These are phyloP conservation scores for Etheostoma cragini DNA, from an alignment of 2,113 vertebrate genomes.

Conservation along the genomic window DNA sequence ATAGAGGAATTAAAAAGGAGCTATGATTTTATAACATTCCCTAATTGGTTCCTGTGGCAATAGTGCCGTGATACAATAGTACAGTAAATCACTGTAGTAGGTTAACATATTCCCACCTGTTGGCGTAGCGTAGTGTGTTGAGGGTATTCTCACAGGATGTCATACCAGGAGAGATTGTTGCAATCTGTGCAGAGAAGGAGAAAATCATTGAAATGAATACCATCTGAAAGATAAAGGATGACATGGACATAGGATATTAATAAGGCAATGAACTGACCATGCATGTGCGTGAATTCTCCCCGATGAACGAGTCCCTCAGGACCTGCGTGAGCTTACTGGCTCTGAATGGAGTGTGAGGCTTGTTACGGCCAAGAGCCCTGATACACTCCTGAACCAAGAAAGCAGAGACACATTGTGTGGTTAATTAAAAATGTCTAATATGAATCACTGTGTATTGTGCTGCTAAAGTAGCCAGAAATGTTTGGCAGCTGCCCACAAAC, in stretches of 20 bases:
- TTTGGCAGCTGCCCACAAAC: conserved; percentile 73
- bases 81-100: background rate
- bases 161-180: conserved; percentile 98
- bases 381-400: conserved; percentile 91
- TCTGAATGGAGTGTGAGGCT: conserved; percentile 97
- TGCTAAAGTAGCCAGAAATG: background rate
- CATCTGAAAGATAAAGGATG: background rate
- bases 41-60: background rate
- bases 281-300: conserved; percentile 98
- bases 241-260: background rate
- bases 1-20: conserved; percentile 2
- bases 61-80: background rate
- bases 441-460: background rate
- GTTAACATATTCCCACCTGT: conserved; percentile 87
- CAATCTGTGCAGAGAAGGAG: conserved; percentile 85
- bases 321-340: conserved; percentile 99
- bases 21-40: background rate
- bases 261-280: conserved; percentile 86
- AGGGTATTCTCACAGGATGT: conserved; percentile 99
- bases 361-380: conserved; percentile 96
- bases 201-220: background rate
- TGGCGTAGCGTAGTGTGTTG: conserved; percentile 98
- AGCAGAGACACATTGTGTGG: background rate
- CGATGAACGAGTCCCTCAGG: conserved; percentile 98
- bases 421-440: background rate